Evolutionary conservation across 2,113 vertebrate genomes (phyloP), one percentile per base, ranked within the genome.

Genomic region (Cephalopterus ornatus): DNA sequence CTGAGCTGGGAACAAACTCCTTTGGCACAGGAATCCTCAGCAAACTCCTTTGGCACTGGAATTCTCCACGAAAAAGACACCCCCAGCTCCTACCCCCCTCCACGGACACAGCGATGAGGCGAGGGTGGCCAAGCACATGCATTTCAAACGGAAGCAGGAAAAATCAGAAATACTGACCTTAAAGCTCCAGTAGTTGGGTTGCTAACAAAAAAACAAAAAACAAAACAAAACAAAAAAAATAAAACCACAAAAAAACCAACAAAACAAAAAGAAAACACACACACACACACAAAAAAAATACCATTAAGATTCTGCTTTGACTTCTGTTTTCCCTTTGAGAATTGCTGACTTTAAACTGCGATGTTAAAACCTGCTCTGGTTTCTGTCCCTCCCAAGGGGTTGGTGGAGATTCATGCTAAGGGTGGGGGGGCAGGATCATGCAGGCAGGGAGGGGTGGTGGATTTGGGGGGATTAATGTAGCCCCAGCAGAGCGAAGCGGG

Each of bases 151-250:
- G 96, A 94, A 95, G 97, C 93, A 19, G 19, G 91, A 88, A 93
- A 92, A 98, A 94, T 94, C 97, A n/a, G n/a, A 85, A 97, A 82
- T 98, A 99, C 99, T 99, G 98, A 99, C 99, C 99, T 99, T 99
- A 98, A 99, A 99, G 98, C 99, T 99, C 99, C 99, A 99, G 98
- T 99, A 99, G 99, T 99, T 99, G 97, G 99, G 99, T 96, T 99
- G 99, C 98, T 99, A 98, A 97, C 96, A 79, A 85, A 96, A 96
- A 97, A 89, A 21, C 41, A 72, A 37, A 84, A 84, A 11, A 61
- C 83, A 41, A 97, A 90, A 91, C 33, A 20, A 33, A 95, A 11
- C 17, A 6, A 96, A 96, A 93, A 35, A 66, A 77, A 94, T 11
- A 21, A 9, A 96, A 96, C 93, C 42, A 62, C 71, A 85, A 93